phyloP scores from a whole-genome alignment of 2,113 vertebrate genomes.

The Dicrurus megarhynchus region DNA sequence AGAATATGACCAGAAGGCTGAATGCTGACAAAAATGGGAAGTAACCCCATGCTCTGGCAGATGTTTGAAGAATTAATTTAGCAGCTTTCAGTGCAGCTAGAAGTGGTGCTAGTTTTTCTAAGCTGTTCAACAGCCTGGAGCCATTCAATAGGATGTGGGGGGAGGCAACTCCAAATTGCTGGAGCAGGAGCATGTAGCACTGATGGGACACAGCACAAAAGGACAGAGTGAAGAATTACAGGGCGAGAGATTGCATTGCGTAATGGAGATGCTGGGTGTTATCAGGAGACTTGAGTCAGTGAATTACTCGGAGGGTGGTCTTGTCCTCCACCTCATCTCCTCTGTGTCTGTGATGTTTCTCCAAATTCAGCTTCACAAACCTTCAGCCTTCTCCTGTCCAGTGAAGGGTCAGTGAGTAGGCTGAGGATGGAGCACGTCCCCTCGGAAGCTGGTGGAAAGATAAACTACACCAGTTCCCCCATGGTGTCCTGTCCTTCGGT shows the following conservation, averaged over 20 bases:
- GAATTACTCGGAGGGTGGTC: background rate
- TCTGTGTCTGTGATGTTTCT: background rate
- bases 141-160: background rate
- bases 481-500: background rate
- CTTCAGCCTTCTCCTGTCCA: background rate
- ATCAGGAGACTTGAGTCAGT: background rate
- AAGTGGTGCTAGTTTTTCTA: background rate
- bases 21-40: constrained; percentile 21
- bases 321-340: background rate
- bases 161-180: background rate
- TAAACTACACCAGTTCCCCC: accelerated
- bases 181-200: background rate
- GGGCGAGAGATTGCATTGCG: background rate
- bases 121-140: background rate
- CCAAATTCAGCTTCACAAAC: background rate
- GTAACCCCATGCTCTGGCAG: background rate
- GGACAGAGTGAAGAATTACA: background rate
- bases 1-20: background rate
- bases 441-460: background rate
- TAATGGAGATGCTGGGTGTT: background rate
- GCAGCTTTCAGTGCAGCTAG: background rate
- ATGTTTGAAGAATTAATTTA: background rate
- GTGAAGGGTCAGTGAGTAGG: background rate
- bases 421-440: background rate
- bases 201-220: background rate